phyloP scores from a whole-genome alignment of 2,113 vertebrate species.

The Gobio gobio region DNA sequence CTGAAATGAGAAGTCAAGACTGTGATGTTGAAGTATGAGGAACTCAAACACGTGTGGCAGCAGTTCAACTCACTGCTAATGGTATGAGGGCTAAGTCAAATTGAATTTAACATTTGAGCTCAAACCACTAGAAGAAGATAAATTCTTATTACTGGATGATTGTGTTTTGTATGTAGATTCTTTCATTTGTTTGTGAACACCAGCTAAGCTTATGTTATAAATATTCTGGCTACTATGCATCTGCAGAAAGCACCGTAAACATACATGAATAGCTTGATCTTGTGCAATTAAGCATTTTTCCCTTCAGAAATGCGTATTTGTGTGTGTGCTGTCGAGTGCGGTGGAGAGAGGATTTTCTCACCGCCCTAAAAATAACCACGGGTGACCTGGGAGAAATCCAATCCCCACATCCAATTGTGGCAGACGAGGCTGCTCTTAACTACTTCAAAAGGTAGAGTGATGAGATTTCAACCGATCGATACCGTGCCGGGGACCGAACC shows the following conservation, averaged over 20 bases:
- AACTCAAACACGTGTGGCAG: neutral
- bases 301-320: neutral
- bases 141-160: neutral
- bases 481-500: conserved; percentile 36
- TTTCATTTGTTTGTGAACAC: neutral
- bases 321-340: neutral
- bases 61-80: neutral
- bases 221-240: neutral
- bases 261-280: neutral
- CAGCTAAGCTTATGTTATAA: too few species aligned
- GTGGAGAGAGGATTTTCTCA: conserved; percentile 33
- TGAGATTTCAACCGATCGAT: conserved; percentile 57
- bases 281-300: conserved; percentile 8
- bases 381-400: conserved; percentile 53
- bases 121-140: neutral
- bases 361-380: conserved; percentile 49
- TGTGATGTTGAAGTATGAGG: conserved; percentile 18
- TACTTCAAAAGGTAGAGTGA: conserved; percentile 54
- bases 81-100: neutral
- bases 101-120: neutral
- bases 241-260: neutral
- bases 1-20: conserved; percentile 29
- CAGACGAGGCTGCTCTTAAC: conserved; percentile 48
- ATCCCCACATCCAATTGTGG: conserved; percentile 49
- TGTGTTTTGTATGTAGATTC: conserved; percentile 22